Base-by-base conservation (phyloP, 2,888 invertebrate genomes). In the Hemicrepidius hirtus region DNA sequence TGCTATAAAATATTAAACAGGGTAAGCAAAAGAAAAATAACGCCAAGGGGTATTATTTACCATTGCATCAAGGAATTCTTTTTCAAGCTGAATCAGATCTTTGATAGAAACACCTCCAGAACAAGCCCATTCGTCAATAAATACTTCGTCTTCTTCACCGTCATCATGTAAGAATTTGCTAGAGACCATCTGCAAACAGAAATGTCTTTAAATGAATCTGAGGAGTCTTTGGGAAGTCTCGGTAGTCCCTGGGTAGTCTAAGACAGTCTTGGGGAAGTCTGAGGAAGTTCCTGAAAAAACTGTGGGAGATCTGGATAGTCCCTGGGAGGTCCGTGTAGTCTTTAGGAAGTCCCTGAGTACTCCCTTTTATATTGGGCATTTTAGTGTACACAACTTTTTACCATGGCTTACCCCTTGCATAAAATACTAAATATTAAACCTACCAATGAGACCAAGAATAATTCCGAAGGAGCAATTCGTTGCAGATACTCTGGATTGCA, bases 101-200 rank as follows among this genome's bases (percentile, higher is more conserved):
- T 90, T 89, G 21, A 93, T 88, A 73, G 91, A 89, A 78, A 97
- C 88, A 72, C 93, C 92, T 12, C 94, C 95, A 46, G 96, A 94
- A 74, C 91, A 90, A 12, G 98, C 97, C 98, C 98, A 99, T 87
- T 97, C 97, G 68, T 94, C 92, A 83, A 97, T 93, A 84, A 95
- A 92, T 76, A 96, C 95, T 85, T 97, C 96, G 83, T 97, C 97
- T 76, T 95, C 94, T 83, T 96, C 95, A 44, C 97, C 97, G 82
- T 96, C 95, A 82, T 97, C 97, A 86, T 97, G 95, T 79, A 97
- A 88, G 87, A 96, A 98, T 88, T 99, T 99, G 82, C 96, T 97
- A 66, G 98, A 97, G 80, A 98, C 94, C 94, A 98, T 95, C 97
- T 97, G 84, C n/a, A n/a, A n/a, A n/a, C n/a, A n/a, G n/a, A n/a